Percentiles rank a stretch among this genome's conserved stretches.
phyloP scores from a whole-genome alignment of 2,797 vertebrate genomes.

The Acipenser transmontanus region DNA sequence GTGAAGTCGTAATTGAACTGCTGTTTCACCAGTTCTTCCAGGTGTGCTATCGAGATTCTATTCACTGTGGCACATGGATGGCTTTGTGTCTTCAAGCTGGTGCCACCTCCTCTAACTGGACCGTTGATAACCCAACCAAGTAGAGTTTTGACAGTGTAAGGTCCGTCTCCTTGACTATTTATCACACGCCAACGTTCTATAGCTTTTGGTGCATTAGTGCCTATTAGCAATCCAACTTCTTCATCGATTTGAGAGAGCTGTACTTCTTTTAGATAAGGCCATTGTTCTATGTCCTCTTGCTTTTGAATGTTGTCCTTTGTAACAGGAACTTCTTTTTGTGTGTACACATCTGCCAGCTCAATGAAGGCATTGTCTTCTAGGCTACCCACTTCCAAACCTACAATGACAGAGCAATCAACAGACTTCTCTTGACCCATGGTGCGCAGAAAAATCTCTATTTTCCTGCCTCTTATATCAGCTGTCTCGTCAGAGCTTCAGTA shows the following conservation, averaged over 20 bases:
- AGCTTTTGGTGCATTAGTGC: constrained; percentile 10
- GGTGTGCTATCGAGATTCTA: too few species aligned
- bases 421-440: constrained; percentile 20
- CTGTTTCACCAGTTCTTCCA: too few species aligned
- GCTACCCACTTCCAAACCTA: constrained; percentile 18
- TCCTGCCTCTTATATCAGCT: constrained; percentile 15
- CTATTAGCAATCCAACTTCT: background rate
- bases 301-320: constrained; percentile 21
- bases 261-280: constrained; percentile 19
- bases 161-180: constrained; percentile 12
- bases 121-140: constrained; percentile 15
- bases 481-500: constrained; percentile 16
- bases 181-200: constrained; percentile 19
- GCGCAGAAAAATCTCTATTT: constrained; percentile 7
- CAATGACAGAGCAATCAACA: constrained; percentile 8
- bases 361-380: constrained; percentile 9
- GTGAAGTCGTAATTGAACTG: too few species aligned
- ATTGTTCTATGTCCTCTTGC: constrained; percentile 23
- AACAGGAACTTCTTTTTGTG: constrained; percentile 11
- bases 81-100: too few species aligned
- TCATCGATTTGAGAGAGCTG: constrained; percentile 12
- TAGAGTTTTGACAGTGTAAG: constrained; percentile 19
- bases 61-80: too few species aligned
- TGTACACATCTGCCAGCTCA: constrained; percentile 14
- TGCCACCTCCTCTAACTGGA: too few species aligned